Conservation (phyloP, 2,888 invertebrate genomes). For the Scaptomyza reducta region DNA sequence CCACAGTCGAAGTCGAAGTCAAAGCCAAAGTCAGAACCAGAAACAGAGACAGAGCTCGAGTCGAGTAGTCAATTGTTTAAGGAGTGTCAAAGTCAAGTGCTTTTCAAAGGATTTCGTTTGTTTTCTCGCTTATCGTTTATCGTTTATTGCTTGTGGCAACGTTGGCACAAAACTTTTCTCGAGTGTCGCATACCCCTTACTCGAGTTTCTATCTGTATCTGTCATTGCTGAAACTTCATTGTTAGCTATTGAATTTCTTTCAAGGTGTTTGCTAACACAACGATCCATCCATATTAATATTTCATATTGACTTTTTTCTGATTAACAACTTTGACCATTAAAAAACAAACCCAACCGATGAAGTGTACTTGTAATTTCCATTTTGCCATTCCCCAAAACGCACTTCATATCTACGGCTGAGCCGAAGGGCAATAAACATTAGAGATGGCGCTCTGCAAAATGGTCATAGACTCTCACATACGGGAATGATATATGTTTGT, state of each 20-base stretch:
- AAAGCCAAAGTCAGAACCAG: background rate
- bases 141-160: constrained; percentile 71
- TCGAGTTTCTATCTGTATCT: background rate
- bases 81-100: constrained; percentile 78
- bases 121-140: constrained; percentile 17
- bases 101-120: constrained; percentile 34
- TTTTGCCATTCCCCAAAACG: constrained; percentile 11
- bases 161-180: constrained; percentile 72
- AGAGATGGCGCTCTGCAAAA: constrained; percentile 58
- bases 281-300: background rate
- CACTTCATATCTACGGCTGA: constrained; percentile 28
- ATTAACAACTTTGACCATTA: background rate
- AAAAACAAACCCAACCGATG: constrained; percentile 6
- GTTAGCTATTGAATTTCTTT: background rate
- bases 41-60: constrained; percentile 3
- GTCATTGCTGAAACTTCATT: constrained; percentile 7
- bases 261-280: background rate
- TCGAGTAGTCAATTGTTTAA: constrained; percentile 70
- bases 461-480: constrained; percentile 49
- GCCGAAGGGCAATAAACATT: constrained; percentile 64
- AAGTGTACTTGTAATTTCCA: constrained; percentile 31
- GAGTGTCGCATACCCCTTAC: constrained; percentile 51
- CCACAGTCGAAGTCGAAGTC: background rate
- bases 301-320: background rate
- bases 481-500: constrained; percentile 60